Conservation (phyloP, 1,140 invertebrate genomes). For the Scaptodrosophila lebanonensis region DNA sequence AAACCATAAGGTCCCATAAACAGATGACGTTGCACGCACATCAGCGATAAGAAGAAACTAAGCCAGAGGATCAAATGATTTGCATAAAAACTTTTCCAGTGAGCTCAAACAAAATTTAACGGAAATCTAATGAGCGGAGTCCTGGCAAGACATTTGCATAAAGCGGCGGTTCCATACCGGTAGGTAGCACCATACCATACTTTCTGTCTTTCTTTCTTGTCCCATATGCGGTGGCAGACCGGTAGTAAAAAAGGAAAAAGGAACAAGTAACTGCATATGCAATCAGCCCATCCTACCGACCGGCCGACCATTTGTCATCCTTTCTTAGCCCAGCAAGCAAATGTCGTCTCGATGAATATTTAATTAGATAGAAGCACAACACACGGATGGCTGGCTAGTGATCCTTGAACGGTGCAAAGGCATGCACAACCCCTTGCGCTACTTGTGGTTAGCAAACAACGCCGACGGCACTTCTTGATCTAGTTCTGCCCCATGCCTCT, state of each 20-base stretch:
- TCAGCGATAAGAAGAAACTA: constrained; percentile 3
- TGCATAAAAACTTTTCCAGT: constrained; percentile 43
- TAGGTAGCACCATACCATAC: constrained; percentile 21
- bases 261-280: too few species aligned
- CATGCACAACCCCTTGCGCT: constrained; percentile 46
- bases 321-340: constrained; percentile 32
- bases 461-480: constrained; percentile 44
- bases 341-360: constrained; percentile 70
- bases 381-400: constrained; percentile 17
- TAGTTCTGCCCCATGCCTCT: constrained; percentile 38
- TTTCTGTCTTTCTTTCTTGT: background rate
- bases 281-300: constrained; percentile 41
- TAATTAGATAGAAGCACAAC: constrained; percentile 45
- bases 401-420: constrained; percentile 45
- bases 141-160: constrained; percentile 31
- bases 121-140: constrained; percentile 62
- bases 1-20: constrained; percentile 34
- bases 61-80: constrained; percentile 38
- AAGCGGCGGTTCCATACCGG: background rate
- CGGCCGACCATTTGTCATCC: constrained; percentile 34
- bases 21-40: constrained; percentile 58
- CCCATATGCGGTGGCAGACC: constrained; percentile 29
- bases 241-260: constrained; percentile 9
- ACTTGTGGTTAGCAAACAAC: constrained; percentile 44
- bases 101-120: constrained; percentile 53